A percentile compares a stretch with the other conserved stretches of the same genome.
Conservation (phyloP, 2,113 vertebrate genomes). For the Poecilia latipinna region DNA sequence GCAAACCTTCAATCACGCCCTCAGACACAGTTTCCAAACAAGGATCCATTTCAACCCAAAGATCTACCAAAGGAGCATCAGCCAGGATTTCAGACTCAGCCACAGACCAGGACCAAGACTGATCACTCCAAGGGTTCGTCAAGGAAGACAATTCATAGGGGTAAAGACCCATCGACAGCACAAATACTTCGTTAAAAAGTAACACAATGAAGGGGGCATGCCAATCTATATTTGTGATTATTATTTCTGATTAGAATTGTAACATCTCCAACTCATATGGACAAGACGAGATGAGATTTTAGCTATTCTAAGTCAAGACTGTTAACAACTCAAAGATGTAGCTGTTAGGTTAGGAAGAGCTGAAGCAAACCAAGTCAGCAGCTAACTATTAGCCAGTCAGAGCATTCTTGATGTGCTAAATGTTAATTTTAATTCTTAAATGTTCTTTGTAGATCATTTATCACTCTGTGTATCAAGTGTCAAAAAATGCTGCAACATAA, state of each 20-base stretch:
- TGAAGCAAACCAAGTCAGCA: no score
- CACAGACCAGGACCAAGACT: conserved; percentile 56
- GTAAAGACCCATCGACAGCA: conserved; percentile 65
- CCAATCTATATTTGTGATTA: not conserved
- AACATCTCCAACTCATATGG: not conserved
- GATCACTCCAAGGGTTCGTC: conserved; percentile 52
- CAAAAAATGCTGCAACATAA: not conserved
- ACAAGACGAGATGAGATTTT: not conserved
- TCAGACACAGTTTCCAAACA: conserved; percentile 1
- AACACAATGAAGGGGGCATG: conserved; percentile 55
- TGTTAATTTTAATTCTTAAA: no score
- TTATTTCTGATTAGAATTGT: not conserved
- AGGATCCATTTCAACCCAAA: conserved; percentile 11
- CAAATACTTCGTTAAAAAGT: conserved; percentile 2
- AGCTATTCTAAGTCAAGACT: not conserved
- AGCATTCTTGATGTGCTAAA: not conserved
- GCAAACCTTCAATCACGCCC: conserved; percentile 10
- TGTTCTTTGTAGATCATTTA: not conserved
- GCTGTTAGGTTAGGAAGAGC: not conserved
- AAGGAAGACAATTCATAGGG: conserved; percentile 54
- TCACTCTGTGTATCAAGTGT: not conserved
- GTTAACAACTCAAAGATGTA: not conserved
- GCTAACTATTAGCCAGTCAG: no score
- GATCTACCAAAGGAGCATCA: conserved; percentile 19
- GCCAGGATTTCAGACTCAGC: conserved; percentile 37